These are phyloP conservation scores for Rhyacichthys aspro DNA, from an alignment of 2,797 vertebrate genomes.

Conservation along the genomic window DNA sequence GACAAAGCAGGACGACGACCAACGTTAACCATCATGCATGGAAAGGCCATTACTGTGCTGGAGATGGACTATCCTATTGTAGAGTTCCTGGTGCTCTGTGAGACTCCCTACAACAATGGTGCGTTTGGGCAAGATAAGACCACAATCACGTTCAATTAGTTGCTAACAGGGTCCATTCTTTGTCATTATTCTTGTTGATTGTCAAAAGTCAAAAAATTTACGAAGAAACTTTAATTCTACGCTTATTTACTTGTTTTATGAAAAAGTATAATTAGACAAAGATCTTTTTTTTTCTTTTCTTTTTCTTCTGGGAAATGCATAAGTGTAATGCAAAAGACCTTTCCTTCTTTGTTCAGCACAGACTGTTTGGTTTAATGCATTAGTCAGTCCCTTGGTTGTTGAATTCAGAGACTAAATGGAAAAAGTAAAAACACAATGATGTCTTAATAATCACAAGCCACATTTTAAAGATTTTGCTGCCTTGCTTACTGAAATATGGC, in stretches of 20 bases:
- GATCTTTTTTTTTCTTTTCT: not conserved
- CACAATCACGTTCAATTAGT: not conserved
- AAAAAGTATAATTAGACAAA: conserved; percentile 1
- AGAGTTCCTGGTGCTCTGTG: conserved; percentile 95
- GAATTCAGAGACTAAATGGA: not conserved
- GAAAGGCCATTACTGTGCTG: conserved; percentile 96
- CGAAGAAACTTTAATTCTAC: not conserved
- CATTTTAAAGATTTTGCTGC: too few relatives aligned
- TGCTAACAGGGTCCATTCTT: not conserved
- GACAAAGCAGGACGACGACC: conserved; percentile 94
- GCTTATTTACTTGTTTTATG: not conserved
- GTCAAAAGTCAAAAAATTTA: not conserved
- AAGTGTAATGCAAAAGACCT: conserved; percentile 10
- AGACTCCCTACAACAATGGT: conserved; percentile 97
- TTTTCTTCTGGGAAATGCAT: not conserved
- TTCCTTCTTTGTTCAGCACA: conserved; percentile 4
- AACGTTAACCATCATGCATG: conserved; percentile 98
- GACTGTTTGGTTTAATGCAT: conserved; percentile 1
- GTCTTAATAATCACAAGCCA: not conserved
- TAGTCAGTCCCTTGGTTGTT: not conserved
- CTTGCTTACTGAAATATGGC: too few relatives aligned
- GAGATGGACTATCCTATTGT: conserved; percentile 99
- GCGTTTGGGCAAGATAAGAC: conserved; percentile 51
- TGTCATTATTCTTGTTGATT: too few relatives aligned
- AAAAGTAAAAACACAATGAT: not conserved